A percentile compares a stretch with the other conserved stretches of the same genome.
Conservation (phyloP, 2,888 invertebrate genomes). For the Caenorhabditis sinica region DNA sequence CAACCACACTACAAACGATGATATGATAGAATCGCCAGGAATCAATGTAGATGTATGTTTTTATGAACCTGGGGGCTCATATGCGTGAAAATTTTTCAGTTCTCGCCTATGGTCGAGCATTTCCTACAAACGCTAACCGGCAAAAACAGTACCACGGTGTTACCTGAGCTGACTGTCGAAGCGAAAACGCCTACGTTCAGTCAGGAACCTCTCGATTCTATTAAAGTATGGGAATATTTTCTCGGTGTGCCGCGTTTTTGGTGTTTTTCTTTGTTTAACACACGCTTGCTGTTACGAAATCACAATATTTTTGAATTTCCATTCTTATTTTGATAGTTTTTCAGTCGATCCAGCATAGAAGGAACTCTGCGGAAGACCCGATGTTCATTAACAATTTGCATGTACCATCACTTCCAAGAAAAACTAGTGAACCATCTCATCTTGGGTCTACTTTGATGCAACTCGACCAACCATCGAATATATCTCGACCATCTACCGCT, state of each 20-base stretch:
- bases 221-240: conserved; percentile 43
- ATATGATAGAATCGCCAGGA: conserved; percentile 60
- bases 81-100: conserved; percentile 80
- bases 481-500: conserved; percentile 37
- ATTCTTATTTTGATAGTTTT: not conserved
- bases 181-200: conserved; percentile 64
- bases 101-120: conserved; percentile 83
- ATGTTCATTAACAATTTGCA: conserved; percentile 4
- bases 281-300: not conserved
- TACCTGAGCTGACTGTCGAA: conserved; percentile 70
- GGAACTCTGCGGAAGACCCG: conserved; percentile 11
- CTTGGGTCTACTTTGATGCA: conserved; percentile 33
- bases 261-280: not conserved
- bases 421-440: conserved; percentile 54
- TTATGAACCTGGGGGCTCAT: conserved; percentile 61
- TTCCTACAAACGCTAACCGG: conserved; percentile 75
- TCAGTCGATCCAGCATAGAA: conserved; percentile 12
- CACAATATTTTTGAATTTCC: not conserved
- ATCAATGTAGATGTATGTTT: conserved; percentile 7
- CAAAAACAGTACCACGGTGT: conserved; percentile 30
- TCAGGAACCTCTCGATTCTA: conserved; percentile 64
- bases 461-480: conserved; percentile 15
- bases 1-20: not conserved
- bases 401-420: conserved; percentile 35
- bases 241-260: not conserved